Evolutionary conservation across 2,113 vertebrate genomes (phyloP).

Genomic region (Carassius gibelio): DNA sequence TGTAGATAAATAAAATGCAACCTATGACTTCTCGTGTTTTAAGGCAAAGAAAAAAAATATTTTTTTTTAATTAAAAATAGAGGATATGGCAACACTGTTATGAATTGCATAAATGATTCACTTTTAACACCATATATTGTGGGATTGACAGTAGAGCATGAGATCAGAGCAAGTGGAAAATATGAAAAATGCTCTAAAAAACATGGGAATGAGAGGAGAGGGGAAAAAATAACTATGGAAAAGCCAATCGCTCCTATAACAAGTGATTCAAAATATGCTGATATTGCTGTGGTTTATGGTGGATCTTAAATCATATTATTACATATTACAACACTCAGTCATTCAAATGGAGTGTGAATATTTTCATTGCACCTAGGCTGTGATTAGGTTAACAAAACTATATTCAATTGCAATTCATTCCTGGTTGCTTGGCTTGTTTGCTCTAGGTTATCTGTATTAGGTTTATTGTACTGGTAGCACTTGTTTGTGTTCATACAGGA

Average conservation of each 20-base stretch:
- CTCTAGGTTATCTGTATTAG: conserved; percentile 13
- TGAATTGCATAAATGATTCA: too few species aligned
- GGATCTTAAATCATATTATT: conserved; percentile 3
- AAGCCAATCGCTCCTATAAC: not conserved
- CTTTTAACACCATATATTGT: not conserved
- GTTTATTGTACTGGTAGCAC: conserved; percentile 32
- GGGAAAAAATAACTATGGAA: not conserved
- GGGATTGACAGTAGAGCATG: not conserved
- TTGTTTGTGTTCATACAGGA: conserved; percentile 34
- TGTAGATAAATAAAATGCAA: not conserved
- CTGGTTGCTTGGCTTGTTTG: conserved; percentile 15
- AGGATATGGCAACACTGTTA: too few species aligned
- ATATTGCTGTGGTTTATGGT: not conserved
- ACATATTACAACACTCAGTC: not conserved
- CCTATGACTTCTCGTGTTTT: not conserved
- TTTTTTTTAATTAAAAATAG: too few species aligned
- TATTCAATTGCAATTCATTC: conserved; percentile 6
- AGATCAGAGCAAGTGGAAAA: not conserved
- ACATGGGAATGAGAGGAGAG: not conserved
- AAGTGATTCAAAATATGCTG: not conserved
- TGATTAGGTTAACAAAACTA: conserved; percentile 5
- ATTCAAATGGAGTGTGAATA: not conserved
- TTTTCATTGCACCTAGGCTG: not conserved
- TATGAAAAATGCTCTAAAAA: not conserved
- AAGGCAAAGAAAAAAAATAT: not conserved